Percentiles rank a stretch among this genome's conserved stretches.
Conservation (phyloP, 1,140 invertebrate species). For the Lepidurus apus region DNA sequence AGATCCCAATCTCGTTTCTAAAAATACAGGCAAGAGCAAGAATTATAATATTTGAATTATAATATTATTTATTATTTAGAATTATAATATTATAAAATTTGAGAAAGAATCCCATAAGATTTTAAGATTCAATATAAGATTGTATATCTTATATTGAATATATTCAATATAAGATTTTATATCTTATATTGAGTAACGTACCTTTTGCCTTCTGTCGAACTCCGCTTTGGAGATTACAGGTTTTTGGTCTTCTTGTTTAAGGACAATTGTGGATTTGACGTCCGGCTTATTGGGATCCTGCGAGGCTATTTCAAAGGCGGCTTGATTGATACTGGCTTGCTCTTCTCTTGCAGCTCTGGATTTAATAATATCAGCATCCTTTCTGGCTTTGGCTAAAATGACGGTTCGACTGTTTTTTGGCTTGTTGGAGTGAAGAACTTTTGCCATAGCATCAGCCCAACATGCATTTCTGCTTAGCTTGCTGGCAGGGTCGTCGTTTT, state of each 20-base stretch:
- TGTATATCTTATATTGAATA: constrained; percentile 34
- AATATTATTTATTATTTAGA: no score
- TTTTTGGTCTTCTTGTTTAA: constrained; percentile 35
- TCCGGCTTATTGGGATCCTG: constrained; percentile 37
- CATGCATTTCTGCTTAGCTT: constrained; percentile 44
- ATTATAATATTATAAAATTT: no score
- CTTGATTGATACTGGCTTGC: constrained; percentile 40
- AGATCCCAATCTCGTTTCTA: constrained; percentile 58
- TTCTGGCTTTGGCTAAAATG: constrained; percentile 54
- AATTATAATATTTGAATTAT: no score
- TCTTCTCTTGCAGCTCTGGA: constrained; percentile 33
- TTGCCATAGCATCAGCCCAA: constrained; percentile 49
- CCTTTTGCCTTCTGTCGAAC: constrained; percentile 31
- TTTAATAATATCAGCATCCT: constrained; percentile 43
- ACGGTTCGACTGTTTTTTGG: constrained; percentile 66
- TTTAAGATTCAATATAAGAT: no score
- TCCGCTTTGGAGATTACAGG: constrained; percentile 34
- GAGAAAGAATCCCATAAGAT: no score
- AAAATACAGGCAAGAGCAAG: constrained; percentile 38
- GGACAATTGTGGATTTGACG: constrained; percentile 42
- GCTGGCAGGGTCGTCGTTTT: constrained; percentile 21
- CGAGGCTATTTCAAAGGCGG: constrained; percentile 34
- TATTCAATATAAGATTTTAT: no score
- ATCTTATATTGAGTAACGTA: background rate
- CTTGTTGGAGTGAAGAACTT: constrained; percentile 66